Percentiles rank a stretch among this genome's conserved stretches.
Conservation (phyloP, 23 tunicate genomes). For the Trididemnum clinides region DNA sequence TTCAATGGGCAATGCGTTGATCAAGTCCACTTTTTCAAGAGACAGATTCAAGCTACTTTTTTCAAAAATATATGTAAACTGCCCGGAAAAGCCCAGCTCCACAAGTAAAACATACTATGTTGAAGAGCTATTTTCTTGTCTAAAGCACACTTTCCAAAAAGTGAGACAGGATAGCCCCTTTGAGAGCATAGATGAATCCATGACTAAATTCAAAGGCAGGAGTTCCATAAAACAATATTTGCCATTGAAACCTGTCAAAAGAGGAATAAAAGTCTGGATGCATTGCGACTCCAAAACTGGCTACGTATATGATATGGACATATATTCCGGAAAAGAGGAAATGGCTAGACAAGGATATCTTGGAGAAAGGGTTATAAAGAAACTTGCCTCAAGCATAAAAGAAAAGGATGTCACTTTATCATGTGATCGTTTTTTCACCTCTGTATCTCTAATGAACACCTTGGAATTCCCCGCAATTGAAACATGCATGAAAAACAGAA, state of each 20-base stretch:
- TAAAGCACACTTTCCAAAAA: constrained; percentile 33
- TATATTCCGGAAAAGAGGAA: constrained; percentile 28
- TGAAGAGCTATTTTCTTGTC: constrained; percentile 26
- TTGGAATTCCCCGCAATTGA: constrained; percentile 19
- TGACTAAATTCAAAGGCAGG: constrained; percentile 22
- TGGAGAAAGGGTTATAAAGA: constrained; percentile 36
- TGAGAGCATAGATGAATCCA: constrained; percentile 27
- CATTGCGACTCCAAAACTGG: constrained; percentile 28
- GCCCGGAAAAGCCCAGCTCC: constrained; percentile 20
- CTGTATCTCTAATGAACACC: constrained; percentile 31
- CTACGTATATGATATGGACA: constrained; percentile 16
- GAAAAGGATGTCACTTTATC: constrained; percentile 21
- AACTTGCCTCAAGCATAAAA: constrained; percentile 40
- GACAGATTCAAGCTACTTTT: constrained; percentile 28
- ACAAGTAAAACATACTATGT: constrained; percentile 13
- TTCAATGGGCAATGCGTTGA: constrained; percentile 22
- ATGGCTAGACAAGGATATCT: constrained; percentile 10
- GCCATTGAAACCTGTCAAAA: constrained; percentile 35
- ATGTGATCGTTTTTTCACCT: constrained; percentile 42
- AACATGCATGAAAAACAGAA: constrained; percentile 30
- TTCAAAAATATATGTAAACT: constrained; percentile 21
- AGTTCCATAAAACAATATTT: constrained; percentile 21
- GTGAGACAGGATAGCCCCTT: constrained; percentile 19
- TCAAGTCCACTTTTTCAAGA: constrained; percentile 31
- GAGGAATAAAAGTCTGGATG: constrained; percentile 38